Conservation (phyloP, 2,888 invertebrate genomes). For the Acleris emargana region DNA sequence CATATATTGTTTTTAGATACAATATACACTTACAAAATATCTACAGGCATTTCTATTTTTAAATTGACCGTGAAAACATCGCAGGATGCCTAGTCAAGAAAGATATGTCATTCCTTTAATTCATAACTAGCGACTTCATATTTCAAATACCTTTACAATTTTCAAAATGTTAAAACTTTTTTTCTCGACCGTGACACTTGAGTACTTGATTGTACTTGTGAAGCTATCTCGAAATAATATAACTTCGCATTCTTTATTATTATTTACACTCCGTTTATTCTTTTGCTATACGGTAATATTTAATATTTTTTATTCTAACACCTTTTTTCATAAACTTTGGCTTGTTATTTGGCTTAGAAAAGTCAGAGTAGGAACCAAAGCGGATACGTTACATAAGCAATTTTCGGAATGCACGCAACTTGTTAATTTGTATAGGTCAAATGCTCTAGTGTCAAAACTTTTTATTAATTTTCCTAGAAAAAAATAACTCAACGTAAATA, state of each 20-base stretch:
- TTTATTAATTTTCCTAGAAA: conserved; percentile 47
- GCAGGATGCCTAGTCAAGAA: conserved; percentile 47
- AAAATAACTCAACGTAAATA: conserved; percentile 49
- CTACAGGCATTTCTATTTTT: conserved; percentile 48
- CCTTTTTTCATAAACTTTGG: conserved; percentile 67
- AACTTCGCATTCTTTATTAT: conserved; percentile 40
- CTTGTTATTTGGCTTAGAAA: conserved; percentile 75
- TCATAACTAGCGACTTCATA: conserved; percentile 41
- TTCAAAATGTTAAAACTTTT: conserved; percentile 40
- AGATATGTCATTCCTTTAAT: conserved; percentile 66
- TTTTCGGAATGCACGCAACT: conserved; percentile 37
- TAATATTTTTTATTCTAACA: conserved; percentile 44
- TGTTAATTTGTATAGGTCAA: conserved; percentile 44
- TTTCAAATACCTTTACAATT: conserved; percentile 5
- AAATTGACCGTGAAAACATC: conserved; percentile 53
- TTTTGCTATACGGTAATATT: conserved; percentile 39
- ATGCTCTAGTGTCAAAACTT: conserved; percentile 58
- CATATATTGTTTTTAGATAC: conserved; percentile 45
- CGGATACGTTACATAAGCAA: conserved; percentile 36
- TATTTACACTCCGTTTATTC: conserved; percentile 41
- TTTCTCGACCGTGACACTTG: conserved; percentile 57
- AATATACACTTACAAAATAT: conserved; percentile 49
- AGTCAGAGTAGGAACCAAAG: conserved; percentile 53
- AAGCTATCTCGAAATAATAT: conserved; percentile 52
- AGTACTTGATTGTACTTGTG: conserved; percentile 65